Evolutionary conservation across 2,888 invertebrate species (phyloP).

Genomic region (Drepana falcataria): DNA sequence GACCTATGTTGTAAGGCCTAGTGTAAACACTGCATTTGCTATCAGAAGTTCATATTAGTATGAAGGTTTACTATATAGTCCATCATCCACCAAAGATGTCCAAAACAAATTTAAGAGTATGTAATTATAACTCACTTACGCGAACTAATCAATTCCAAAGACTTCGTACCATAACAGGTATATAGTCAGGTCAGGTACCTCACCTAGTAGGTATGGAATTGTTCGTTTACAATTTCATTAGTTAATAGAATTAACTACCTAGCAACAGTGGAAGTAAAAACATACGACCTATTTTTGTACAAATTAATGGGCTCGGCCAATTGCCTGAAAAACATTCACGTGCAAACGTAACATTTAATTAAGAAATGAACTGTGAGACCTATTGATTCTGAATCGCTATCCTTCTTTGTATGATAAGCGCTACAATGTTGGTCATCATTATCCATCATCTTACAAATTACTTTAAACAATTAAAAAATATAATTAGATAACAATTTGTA

Average conservation of each 20-base stretch:
- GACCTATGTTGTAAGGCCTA: too few relatives aligned
- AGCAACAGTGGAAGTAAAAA: background rate
- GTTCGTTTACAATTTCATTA: background rate
- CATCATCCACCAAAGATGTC: too few relatives aligned
- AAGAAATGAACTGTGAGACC: constrained; percentile 8
- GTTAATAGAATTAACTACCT: background rate
- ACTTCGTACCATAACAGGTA: too few relatives aligned
- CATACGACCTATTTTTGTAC: background rate
- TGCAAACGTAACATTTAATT: constrained; percentile 3
- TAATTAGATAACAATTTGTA: background rate
- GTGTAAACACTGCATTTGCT: too few relatives aligned
- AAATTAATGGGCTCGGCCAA: background rate
- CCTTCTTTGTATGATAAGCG: background rate
- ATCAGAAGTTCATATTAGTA: too few relatives aligned
- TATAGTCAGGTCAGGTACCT: background rate
- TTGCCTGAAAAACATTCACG: constrained; percentile 1
- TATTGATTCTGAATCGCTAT: constrained; percentile 7
- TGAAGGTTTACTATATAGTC: too few relatives aligned
- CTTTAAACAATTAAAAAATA: background rate
- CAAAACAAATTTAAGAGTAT: too few relatives aligned
- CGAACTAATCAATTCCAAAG: too few relatives aligned
- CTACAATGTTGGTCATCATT: background rate
- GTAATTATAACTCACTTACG: too few relatives aligned
- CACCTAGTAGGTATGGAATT: too few relatives aligned
- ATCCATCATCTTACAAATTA: background rate